These are phyloP conservation scores for Passerina amoena DNA, from an alignment of 2,113 vertebrate species.

Conservation along the genomic window DNA sequence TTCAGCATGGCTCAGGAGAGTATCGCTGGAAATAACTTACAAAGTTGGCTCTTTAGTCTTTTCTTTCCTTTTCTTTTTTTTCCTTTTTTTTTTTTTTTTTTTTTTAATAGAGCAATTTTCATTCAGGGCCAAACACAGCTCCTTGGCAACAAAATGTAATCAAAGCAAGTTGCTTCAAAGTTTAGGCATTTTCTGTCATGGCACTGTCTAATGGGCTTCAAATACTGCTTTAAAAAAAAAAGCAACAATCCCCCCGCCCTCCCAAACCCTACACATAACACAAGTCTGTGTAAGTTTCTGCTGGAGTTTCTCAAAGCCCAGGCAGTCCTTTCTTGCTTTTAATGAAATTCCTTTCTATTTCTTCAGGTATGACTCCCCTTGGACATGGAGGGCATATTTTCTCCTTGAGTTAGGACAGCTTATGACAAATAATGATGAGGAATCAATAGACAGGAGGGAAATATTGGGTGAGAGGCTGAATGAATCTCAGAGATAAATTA, in stretches of 20 bases:
- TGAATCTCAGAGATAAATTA: slow-evolving; percentile 90
- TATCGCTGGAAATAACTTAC: neutral
- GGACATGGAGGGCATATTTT: slow-evolving; percentile 81
- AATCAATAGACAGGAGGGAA: slow-evolving; percentile 82
- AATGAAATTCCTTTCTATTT: slow-evolving; percentile 88
- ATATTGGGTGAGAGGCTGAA: slow-evolving; percentile 83
- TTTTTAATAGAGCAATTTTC: neutral
- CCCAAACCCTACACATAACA: slow-evolving; percentile 26
- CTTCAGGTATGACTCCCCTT: slow-evolving; percentile 83
- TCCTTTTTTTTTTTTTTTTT: neutral
- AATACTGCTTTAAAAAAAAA: neutral
- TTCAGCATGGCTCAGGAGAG: neutral
- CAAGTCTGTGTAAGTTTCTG: slow-evolving; percentile 72
- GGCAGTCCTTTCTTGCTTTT: slow-evolving; percentile 79
- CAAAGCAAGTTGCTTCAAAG: slow-evolving; percentile 61
- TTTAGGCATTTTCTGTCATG: slow-evolving; percentile 21
- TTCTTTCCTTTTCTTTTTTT: neutral
- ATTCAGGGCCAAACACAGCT: slow-evolving; percentile 56
- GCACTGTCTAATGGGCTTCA: slow-evolving; percentile 51
- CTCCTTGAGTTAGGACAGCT: slow-evolving; percentile 82
- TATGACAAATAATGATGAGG: slow-evolving; percentile 87
- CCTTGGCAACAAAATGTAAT: slow-evolving; percentile 53
- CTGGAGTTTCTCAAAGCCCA: slow-evolving; percentile 75
- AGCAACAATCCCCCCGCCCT: neutral
- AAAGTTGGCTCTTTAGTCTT: slow-evolving; percentile 20